phyloP scores from a whole-genome alignment of 2,888 invertebrate genomes.

The Papilio demoleus region DNA sequence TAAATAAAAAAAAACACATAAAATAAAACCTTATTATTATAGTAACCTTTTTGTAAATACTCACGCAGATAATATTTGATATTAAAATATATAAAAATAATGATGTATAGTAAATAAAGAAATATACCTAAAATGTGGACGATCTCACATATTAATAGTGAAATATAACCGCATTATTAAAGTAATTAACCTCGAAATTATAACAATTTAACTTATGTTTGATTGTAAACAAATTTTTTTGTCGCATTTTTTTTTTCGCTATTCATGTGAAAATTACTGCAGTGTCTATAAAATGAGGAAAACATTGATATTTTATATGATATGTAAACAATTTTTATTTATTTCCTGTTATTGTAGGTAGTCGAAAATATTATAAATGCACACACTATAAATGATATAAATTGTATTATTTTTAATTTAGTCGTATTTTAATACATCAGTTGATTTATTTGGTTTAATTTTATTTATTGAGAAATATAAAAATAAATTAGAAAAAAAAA shows the following conservation, averaged over 20 bases:
- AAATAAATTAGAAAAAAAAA: constrained; percentile 44
- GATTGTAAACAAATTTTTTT: neutral
- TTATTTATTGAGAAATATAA: constrained; percentile 30
- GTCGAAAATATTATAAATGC: neutral
- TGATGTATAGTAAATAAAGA: too few relatives aligned
- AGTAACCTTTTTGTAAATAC: neutral
- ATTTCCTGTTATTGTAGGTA: neutral
- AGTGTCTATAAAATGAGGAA: neutral
- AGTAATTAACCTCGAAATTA: constrained; percentile 19
- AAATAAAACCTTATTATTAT: constrained; percentile 1
- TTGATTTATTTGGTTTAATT: too few relatives aligned
- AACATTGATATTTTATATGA: neutral
- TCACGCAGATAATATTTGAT: neutral
- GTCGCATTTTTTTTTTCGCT: neutral
- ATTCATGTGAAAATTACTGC: neutral
- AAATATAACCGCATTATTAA: neutral
- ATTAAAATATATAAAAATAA: too few relatives aligned
- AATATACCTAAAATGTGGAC: too few relatives aligned
- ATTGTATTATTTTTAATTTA: too few relatives aligned
- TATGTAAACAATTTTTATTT: neutral
- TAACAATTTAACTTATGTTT: neutral
- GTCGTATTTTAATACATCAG: too few relatives aligned
- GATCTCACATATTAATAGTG: neutral
- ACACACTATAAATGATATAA: too few relatives aligned
- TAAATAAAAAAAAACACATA: neutral